Percentiles rank a stretch among this genome's conserved stretches.
Conservation (phyloP, 2,113 vertebrate genomes). For the Ahaetulla prasina region DNA sequence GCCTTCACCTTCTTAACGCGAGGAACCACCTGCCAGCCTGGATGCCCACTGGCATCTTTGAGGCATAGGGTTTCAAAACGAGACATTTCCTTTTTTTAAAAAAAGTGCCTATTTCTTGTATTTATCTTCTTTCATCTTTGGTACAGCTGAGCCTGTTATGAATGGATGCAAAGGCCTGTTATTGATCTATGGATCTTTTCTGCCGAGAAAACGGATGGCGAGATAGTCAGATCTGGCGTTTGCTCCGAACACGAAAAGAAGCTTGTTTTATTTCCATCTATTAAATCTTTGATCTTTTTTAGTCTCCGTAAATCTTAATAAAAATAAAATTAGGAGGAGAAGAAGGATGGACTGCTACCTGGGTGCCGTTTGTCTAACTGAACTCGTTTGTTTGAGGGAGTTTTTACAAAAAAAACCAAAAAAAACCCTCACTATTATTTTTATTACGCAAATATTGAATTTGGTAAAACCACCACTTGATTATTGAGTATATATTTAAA, state of each 20-base stretch:
- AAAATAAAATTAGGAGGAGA: conserved; percentile 39
- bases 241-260: conserved; percentile 30
- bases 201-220: conserved; percentile 21
- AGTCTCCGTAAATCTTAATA: conserved; percentile 35
- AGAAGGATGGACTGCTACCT: background rate
- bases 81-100: background rate
- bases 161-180: conserved; percentile 34
- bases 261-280: conserved; percentile 12
- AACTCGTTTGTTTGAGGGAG: background rate
- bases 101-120: conserved; percentile 19
- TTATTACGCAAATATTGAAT: conserved; percentile 1
- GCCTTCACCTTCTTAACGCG: background rate
- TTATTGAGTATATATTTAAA: background rate
- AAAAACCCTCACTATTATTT: no score
- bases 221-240: conserved; percentile 21
- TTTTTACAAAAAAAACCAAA: no score
- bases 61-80: conserved; percentile 29
- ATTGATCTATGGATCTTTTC: conserved; percentile 34
- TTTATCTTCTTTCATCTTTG: conserved; percentile 25
- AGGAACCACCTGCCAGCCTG: background rate
- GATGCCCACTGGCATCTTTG: conserved; percentile 24
- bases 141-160: conserved; percentile 26
- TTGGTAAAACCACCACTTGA: background rate
- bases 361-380: conserved; percentile 10
- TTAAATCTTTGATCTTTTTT: conserved; percentile 38